phyloP scores from a whole-genome alignment of 2,888 invertebrate species.

The Drosophila multiciliata region DNA sequence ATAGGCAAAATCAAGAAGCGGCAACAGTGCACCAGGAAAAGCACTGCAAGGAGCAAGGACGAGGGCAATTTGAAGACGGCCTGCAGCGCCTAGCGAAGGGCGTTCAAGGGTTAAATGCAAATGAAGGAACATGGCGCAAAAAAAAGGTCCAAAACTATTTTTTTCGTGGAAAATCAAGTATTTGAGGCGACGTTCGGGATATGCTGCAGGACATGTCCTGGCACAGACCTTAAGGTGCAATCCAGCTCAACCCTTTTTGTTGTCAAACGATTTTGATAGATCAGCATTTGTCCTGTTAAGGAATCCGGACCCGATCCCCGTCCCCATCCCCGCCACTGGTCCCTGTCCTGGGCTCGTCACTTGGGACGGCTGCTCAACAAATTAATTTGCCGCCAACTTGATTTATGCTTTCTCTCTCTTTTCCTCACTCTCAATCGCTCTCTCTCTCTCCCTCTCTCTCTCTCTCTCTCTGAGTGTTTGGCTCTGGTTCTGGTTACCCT shows the following conservation, averaged over 20 bases:
- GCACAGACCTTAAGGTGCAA: neutral
- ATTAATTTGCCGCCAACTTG: conserved; percentile 70
- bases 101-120: conserved; percentile 69
- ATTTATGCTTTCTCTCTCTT: conserved; percentile 20
- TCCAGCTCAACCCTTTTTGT: conserved; percentile 36
- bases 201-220: conserved; percentile 51
- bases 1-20: conserved; percentile 13
- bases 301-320: conserved; percentile 8
- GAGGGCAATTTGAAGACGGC: conserved; percentile 26
- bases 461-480: neutral
- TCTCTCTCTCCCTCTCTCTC: neutral
- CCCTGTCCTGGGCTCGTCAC: neutral
- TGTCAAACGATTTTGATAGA: conserved; percentile 68
- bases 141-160: conserved; percentile 20
- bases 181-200: conserved; percentile 12
- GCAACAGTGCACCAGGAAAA: conserved; percentile 2
- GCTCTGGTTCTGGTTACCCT: neutral
- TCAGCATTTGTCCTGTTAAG: conserved; percentile 42
- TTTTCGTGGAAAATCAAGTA: conserved; percentile 35
- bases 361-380: conserved; percentile 48
- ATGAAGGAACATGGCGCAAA: conserved; percentile 42
- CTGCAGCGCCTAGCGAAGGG: conserved; percentile 55
- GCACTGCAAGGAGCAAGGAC: conserved; percentile 20
- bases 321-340: neutral
- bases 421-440: neutral